Percentiles rank a stretch among this genome's conserved stretches.
Evolutionary conservation across 2,797 vertebrate species (phyloP).

Genomic region (Tarsius wallacei): DNA sequence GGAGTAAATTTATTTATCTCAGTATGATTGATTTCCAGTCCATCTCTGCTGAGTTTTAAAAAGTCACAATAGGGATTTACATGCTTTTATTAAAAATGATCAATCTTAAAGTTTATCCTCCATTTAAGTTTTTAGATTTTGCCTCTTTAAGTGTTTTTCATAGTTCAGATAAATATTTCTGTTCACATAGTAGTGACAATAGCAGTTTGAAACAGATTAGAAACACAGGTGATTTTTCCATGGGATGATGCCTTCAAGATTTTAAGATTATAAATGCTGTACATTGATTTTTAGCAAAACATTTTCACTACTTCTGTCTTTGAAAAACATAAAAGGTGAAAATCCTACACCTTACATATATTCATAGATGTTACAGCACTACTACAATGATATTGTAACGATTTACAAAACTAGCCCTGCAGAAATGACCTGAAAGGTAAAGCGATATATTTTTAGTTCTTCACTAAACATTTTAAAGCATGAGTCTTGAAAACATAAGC

Average conservation of each 20-base stretch:
- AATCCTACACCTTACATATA: not conserved
- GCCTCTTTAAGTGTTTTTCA: not conserved
- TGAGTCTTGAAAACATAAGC: not conserved
- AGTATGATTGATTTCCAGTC: not conserved
- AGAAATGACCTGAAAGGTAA: not conserved
- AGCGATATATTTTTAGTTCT: not conserved
- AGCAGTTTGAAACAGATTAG: not conserved
- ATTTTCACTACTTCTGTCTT: not conserved
- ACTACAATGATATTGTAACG: not conserved
- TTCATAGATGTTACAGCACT: not conserved
- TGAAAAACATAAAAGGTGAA: not conserved
- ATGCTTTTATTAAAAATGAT: conserved; percentile 46
- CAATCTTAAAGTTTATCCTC: not conserved
- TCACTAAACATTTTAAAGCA: not conserved
- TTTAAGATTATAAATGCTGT: not conserved
- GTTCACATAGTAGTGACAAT: not conserved
- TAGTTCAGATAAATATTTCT: conserved; percentile 46
- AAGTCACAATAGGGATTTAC: not conserved
- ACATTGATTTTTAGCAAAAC: conserved; percentile 26
- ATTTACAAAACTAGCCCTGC: not conserved
- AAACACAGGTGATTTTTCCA: not conserved
- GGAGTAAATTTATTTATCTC: conserved; percentile 1
- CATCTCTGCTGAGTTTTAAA: not conserved
- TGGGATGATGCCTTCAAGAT: not conserved
- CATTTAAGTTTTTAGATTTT: conserved; percentile 43